phyloP scores from a whole-genome alignment of 2,113 vertebrate genomes.

The Cavia porcellus region DNA sequence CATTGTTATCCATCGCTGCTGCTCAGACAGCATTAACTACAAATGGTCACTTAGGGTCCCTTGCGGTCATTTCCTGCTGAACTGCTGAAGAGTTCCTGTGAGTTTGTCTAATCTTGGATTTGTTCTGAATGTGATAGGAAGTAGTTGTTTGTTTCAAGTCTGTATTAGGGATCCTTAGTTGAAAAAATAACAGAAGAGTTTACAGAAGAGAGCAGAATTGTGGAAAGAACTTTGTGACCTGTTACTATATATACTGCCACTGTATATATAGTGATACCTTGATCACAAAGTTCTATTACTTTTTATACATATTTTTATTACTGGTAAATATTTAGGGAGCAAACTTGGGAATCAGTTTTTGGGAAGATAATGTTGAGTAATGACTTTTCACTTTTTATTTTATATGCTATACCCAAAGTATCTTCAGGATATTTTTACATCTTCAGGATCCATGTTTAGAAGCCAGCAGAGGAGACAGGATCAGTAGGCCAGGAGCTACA shows the following conservation, averaged over 20 bases:
- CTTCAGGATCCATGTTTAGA: neutral
- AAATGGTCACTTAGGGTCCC: neutral
- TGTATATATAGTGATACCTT: no score
- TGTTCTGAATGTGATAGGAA: neutral
- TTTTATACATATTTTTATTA: no score
- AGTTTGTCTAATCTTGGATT: neutral
- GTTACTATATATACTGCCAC: no score
- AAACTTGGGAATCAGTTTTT: neutral
- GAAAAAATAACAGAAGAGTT: neutral
- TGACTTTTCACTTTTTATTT: conserved; percentile 34
- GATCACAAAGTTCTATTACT: no score
- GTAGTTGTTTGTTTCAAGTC: conserved; percentile 17
- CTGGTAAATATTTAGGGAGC: neutral
- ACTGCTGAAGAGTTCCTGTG: neutral
- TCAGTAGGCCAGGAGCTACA: neutral
- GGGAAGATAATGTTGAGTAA: neutral
- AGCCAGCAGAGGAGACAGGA: neutral
- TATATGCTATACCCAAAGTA: neutral
- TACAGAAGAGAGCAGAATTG: neutral
- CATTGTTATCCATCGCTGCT: neutral
- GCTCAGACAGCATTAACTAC: neutral
- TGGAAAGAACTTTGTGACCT: neutral
- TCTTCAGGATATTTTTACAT: neutral
- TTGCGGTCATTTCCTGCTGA: neutral
- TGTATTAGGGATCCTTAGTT: neutral